Conservation (phyloP, 2,113 vertebrate species). For the Neogobius melanostomus region DNA sequence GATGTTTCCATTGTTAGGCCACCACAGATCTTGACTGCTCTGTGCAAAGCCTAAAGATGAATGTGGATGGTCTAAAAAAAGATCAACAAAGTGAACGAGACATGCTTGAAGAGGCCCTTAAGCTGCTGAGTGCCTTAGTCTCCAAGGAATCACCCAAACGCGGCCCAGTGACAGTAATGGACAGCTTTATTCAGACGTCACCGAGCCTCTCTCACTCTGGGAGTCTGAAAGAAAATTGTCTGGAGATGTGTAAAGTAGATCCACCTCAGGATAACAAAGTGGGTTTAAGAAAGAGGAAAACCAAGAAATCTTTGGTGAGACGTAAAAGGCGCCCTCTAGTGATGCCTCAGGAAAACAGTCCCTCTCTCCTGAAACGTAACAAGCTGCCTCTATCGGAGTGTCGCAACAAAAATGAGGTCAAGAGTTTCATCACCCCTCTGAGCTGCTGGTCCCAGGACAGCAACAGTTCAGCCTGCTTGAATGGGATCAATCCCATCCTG, state of each 20-base stretch:
- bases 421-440: conserved; percentile 45
- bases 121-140: conserved; percentile 58
- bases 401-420: conserved; percentile 5
- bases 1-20: conserved; percentile 48
- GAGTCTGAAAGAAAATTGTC: conserved; percentile 31
- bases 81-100: conserved; percentile 61
- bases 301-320: conserved; percentile 19
- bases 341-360: conserved; percentile 56
- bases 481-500: conserved; percentile 34
- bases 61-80: conserved; percentile 59
- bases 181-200: conserved; percentile 67
- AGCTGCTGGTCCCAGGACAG: conserved; percentile 71
- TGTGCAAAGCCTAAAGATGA: conserved; percentile 57
- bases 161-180: conserved; percentile 29
- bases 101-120: conserved; percentile 64
- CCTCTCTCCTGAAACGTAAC: background rate
- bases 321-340: conserved; percentile 57
- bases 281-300: conserved; percentile 27
- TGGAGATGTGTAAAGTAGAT: background rate
- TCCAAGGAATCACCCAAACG: conserved; percentile 38
- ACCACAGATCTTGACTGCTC: conserved; percentile 54
- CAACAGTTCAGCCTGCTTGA: conserved; percentile 33
- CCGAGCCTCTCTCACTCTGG: conserved; percentile 17
- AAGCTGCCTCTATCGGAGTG: conserved; percentile 26
- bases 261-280: background rate